Percentiles rank a stretch among this genome's conserved stretches.
Conservation (phyloP, 2,113 vertebrate genomes). For the Alethe castanea region DNA sequence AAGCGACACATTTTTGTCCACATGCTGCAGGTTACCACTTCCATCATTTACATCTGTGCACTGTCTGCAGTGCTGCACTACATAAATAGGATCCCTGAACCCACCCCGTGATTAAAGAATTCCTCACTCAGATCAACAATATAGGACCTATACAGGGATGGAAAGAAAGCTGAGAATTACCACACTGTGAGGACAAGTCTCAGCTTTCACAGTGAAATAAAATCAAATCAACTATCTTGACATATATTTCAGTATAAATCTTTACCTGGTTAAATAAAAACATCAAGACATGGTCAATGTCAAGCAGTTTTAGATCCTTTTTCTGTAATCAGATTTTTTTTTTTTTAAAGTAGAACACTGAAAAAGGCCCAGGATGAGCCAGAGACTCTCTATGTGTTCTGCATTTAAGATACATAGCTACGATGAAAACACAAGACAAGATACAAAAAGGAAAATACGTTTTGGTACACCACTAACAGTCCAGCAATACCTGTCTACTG, state of each 20-base stretch:
- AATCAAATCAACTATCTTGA: background rate
- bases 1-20: rapidly evolving
- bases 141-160: background rate
- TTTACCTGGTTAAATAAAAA: background rate
- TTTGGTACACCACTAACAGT: background rate
- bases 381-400: background rate
- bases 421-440: background rate
- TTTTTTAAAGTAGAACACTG: background rate
- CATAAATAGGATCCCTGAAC: background rate
- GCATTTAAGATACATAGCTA: background rate
- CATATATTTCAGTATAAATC: background rate
- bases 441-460: background rate
- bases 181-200: rapidly evolving
- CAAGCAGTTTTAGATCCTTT: background rate
- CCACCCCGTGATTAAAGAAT: background rate
- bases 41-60: background rate
- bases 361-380: background rate
- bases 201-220: background rate
- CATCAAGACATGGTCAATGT: rapidly evolving
- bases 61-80: rapidly evolving
- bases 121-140: background rate
- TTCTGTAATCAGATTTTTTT: background rate
- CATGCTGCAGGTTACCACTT: background rate
- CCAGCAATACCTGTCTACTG: background rate
- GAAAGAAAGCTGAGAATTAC: background rate